Evolutionary conservation across 2,113 vertebrate genomes (phyloP), one percentile per base, ranked within the genome.

Genomic region (Proteles cristata): DNA sequence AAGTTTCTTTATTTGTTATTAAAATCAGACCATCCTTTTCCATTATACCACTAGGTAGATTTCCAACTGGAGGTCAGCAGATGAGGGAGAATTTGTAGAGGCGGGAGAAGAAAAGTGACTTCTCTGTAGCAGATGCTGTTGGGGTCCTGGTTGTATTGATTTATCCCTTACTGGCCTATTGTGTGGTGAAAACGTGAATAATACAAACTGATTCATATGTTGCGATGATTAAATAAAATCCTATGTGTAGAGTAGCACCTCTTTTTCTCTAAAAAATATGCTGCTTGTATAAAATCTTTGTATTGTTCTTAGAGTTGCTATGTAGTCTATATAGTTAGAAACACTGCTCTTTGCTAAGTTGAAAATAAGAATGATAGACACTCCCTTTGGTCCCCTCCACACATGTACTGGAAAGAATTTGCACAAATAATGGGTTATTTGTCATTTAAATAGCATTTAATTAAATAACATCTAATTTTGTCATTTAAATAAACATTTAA

Each of bases 311-410:
- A 84, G 50, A 39, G 23, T 48, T 94, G 53, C 33, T 4, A 25
- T 11, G 12, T 11, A 33, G 14, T 11, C 39, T 39, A 3, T 39
- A 39, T 66, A 80, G 14, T 74, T 1, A 19, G 8, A 80, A 2
- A 79, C 43, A 58, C 2, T 43, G 15, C 1, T 77, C 21, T 58
- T 90, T 79, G 26, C 9, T 81, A 39, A 68, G 31, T 28, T 81
- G 39, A 77, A 95, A 90, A 53, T 96, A 50, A 28, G 0, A 92
- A 65, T 35, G 12, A 86, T 35, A 8, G 11, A 7, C 17, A 7
- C 5, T 55, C 1, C 1, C 2, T 35, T 63, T 11, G 21, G 26
- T n/a, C 2, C 11, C 4, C 2, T 50, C 48, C 50, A 66, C 7
- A 33, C 2, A 77, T 16, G n/a, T 11, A 31, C 6, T 77, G 1